Percentiles rank a stretch among this genome's conserved stretches.
These are phyloP conservation scores for Parotocinclus haroldoi DNA, from an alignment of 2,797 vertebrate genomes.

Conservation along the genomic window DNA sequence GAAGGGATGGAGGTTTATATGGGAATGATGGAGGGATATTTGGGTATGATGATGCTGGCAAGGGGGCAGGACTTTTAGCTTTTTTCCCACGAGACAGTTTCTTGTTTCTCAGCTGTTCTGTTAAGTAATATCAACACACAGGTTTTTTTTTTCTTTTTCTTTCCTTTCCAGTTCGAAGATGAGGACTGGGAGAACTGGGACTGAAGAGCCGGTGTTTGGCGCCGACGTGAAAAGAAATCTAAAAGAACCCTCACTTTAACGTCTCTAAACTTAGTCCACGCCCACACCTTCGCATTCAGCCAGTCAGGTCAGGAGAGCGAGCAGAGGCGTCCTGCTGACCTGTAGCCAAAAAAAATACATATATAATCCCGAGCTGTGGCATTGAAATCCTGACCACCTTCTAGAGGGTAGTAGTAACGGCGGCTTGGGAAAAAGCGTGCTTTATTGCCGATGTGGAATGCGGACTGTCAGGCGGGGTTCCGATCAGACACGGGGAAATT, in stretches of 20 bases:
- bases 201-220: slow-evolving; percentile 57
- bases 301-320: slow-evolving; percentile 39
- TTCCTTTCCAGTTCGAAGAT: slow-evolving; percentile 80
- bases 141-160: not conserved
- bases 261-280: slow-evolving; percentile 71
- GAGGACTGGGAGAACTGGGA: slow-evolving; percentile 99
- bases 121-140: too few species aligned
- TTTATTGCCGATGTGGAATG: slow-evolving; percentile 26
- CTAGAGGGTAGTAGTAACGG: slow-evolving; percentile 20
- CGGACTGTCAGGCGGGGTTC: not conserved
- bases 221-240: slow-evolving; percentile 55
- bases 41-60: too few species aligned
- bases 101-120: too few species aligned
- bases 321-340: slow-evolving; percentile 28
- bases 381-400: not conserved
- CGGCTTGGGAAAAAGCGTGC: not conserved
- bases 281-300: slow-evolving; percentile 64
- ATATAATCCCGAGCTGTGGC: slow-evolving; percentile 19
- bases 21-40: too few species aligned
- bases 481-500: not conserved
- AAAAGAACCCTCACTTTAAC: slow-evolving; percentile 63
- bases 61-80: too few species aligned
- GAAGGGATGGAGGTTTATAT: too few species aligned
- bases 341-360: slow-evolving; percentile 12
- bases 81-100: too few species aligned